These are phyloP conservation scores for Apaloderma vittatum DNA, from an alignment of 2,113 vertebrate genomes.

Conservation along the genomic window DNA sequence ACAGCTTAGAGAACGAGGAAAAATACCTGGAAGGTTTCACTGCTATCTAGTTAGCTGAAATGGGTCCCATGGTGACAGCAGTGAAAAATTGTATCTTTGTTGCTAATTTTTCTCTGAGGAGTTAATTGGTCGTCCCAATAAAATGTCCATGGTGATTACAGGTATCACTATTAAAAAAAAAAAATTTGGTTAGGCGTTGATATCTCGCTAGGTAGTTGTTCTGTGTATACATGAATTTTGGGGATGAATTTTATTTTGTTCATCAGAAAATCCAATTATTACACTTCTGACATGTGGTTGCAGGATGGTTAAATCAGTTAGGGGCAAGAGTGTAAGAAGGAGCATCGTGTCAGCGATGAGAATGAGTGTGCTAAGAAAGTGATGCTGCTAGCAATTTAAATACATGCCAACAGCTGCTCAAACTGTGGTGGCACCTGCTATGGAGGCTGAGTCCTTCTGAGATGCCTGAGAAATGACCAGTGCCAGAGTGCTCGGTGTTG, in stretches of 20 bases:
- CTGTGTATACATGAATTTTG: neutral
- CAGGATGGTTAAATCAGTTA: neutral
- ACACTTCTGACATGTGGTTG: fast-evolving
- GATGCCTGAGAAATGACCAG: neutral
- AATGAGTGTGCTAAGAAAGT: neutral
- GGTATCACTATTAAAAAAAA: neutral
- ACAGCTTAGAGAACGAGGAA: neutral
- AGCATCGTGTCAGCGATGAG: neutral
- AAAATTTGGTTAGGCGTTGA: neutral
- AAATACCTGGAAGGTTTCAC: constrained; percentile 1
- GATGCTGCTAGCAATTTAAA: neutral
- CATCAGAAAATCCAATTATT: neutral
- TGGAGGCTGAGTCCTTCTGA: neutral
- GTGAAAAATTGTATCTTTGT: neutral
- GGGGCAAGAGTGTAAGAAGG: neutral
- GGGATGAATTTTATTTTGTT: neutral
- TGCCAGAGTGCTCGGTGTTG: neutral
- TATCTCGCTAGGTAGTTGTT: neutral
- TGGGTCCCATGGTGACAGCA: neutral
- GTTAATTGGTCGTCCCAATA: neutral
- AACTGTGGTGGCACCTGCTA: neutral
- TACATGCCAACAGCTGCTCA: neutral
- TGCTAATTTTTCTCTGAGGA: neutral
- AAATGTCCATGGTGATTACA: neutral
- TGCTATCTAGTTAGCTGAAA: neutral